phyloP scores from a whole-genome alignment of 92 coral and sea anemone genomes.

The Hydrozoanthus gracilis region DNA sequence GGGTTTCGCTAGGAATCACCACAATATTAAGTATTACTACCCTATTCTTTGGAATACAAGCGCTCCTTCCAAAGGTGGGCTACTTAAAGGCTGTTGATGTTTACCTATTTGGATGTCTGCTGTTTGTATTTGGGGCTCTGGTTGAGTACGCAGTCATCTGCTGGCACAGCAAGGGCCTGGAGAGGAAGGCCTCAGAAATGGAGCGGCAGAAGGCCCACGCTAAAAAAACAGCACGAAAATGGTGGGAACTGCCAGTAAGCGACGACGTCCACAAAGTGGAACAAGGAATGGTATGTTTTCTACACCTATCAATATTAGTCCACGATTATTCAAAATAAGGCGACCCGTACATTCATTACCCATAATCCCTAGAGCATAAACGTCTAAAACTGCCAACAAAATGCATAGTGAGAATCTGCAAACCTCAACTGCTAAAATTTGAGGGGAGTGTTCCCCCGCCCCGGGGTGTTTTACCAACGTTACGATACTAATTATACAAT shows the following conservation, averaged over 20 bases:
- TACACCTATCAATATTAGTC: not conserved
- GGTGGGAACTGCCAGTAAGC: not conserved
- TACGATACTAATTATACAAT: no score
- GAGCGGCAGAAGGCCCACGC: not conserved
- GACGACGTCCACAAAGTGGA: not conserved
- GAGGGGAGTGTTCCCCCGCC: no score
- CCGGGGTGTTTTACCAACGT: no score
- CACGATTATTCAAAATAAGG: no score
- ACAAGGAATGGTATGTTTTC: conserved; percentile 3
- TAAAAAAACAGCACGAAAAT: not conserved
- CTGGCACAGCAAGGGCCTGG: conserved; percentile 39
- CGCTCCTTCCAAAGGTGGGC: conserved; percentile 55
- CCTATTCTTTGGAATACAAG: conserved; percentile 46
- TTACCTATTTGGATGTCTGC: conserved; percentile 40
- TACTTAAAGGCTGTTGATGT: conserved; percentile 60
- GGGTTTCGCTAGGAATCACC: conserved; percentile 60
- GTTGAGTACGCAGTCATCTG: conserved; percentile 55
- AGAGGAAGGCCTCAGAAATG: conserved; percentile 4
- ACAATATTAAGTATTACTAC: conserved; percentile 52
- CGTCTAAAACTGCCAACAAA: no score
- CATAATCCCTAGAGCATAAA: no score
- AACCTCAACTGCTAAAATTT: no score
- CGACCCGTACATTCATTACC: no score
- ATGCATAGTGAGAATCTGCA: no score
- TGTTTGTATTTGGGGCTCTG: conserved; percentile 57